Percentiles rank a stretch among this genome's conserved stretches.
These are phyloP conservation scores for Diabrotica virgifera DNA, from an alignment of 1,140 invertebrate genomes.

Conservation along the genomic window DNA sequence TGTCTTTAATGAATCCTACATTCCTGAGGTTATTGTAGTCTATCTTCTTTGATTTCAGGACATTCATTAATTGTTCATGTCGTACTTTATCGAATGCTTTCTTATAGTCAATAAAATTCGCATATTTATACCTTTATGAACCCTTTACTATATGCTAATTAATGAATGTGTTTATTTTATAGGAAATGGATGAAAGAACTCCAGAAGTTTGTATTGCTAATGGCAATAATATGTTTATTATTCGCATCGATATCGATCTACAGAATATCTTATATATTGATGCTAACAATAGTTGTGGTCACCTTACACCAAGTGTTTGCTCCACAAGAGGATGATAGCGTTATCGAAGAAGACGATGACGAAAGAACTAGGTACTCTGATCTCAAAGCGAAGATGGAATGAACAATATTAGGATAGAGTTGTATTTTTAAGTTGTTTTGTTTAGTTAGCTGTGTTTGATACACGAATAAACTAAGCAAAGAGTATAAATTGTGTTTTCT, in stretches of 20 bases:
- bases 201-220: constrained; percentile 50
- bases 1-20: too few relatives aligned
- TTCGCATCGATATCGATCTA: constrained; percentile 56
- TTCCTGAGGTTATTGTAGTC: too few relatives aligned
- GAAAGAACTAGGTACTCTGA: neutral
- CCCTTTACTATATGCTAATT: too few relatives aligned
- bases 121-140: neutral
- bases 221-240: constrained; percentile 52
- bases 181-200: constrained; percentile 53
- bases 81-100: too few relatives aligned
- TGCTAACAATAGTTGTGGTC: constrained; percentile 53
- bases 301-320: constrained; percentile 54
- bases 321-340: constrained; percentile 10
- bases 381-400: constrained; percentile 13
- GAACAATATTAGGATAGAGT: neutral
- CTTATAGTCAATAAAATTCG: too few relatives aligned
- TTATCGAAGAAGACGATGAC: neutral
- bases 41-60: too few relatives aligned
- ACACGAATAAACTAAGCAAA: too few relatives aligned
- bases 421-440: too few relatives aligned
- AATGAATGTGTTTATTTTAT: constrained; percentile 41
- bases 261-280: constrained; percentile 56
- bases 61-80: too few relatives aligned
- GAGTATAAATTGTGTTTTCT: too few relatives aligned
- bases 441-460: too few relatives aligned